Conservation (phyloP, 1,140 invertebrate species). For the Achatina immaculata region DNA sequence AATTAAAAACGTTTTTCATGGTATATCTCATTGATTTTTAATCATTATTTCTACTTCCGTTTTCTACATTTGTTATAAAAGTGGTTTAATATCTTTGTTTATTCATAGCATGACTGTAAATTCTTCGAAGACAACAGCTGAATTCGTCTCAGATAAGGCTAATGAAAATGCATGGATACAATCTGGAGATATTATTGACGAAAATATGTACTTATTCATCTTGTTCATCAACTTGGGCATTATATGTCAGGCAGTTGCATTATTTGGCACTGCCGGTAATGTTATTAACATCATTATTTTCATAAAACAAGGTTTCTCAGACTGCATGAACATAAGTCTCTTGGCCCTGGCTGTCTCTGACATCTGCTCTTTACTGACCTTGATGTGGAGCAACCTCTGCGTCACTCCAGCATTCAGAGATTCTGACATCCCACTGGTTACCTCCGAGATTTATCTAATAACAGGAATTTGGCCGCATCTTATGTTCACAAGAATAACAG, state of each 20-base stretch:
- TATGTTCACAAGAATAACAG: neutral
- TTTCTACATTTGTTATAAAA: no score
- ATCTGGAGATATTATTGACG: no score
- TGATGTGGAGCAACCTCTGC: neutral
- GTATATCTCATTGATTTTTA: no score
- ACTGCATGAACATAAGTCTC: neutral
- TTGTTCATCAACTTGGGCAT: no score
- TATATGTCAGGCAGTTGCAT: neutral
- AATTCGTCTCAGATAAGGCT: no score
- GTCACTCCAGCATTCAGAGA: neutral
- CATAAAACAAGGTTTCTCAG: conserved; percentile 3
- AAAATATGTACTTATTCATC: no score
- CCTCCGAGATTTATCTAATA: neutral
- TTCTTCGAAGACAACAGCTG: no score
- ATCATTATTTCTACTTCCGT: no score
- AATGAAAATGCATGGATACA: no score
- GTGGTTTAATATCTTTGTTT: no score
- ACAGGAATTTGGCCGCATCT: neutral
- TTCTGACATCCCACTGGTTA: neutral
- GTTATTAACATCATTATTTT: conserved; percentile 10
- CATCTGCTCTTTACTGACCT: neutral
- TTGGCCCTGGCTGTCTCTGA: conserved; percentile 6
- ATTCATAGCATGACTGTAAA: no score
- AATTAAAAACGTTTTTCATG: no score
- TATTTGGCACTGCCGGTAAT: conserved; percentile 3